Evolutionary conservation across 2,888 invertebrate genomes (phyloP).

Genomic region (Agrotis clavis): DNA sequence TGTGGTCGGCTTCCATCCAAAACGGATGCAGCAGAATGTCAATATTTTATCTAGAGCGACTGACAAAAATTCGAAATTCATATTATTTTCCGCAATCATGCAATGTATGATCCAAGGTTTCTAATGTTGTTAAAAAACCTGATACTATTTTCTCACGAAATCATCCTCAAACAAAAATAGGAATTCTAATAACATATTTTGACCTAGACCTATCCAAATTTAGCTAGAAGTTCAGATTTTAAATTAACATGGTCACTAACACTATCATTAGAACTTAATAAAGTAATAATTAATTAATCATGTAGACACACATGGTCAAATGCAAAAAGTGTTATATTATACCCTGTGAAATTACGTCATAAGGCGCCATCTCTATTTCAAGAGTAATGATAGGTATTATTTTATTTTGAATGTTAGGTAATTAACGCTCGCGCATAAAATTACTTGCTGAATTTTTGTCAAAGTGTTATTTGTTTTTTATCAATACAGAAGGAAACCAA

Average conservation of each 20-base stretch:
- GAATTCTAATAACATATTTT: neutral
- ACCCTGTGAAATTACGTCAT: neutral
- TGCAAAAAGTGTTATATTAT: neutral
- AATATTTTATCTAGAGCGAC: no score
- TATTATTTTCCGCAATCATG: neutral
- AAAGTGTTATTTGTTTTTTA: neutral
- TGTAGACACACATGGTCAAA: constrained; percentile 19
- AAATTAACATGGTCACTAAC: no score
- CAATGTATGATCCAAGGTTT: neutral
- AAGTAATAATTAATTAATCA: constrained; percentile 18
- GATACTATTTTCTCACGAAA: neutral
- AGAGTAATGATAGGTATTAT: constrained; percentile 18
- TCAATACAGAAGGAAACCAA: no score
- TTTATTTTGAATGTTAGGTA: constrained; percentile 9
- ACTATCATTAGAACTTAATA: neutral
- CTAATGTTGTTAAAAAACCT: neutral
- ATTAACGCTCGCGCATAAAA: constrained; percentile 1
- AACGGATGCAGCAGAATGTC: no score
- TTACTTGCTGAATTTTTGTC: constrained; percentile 4
- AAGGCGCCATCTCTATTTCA: constrained; percentile 6
- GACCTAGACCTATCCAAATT: constrained; percentile 47
- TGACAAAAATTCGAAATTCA: no score
- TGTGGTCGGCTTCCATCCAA: no score
- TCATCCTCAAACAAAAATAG: neutral
- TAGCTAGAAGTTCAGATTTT: neutral